Evolutionary conservation across 64 coral and sea anemone genomes (phyloP).

Genomic region (Catalaphyllia jardinei): DNA sequence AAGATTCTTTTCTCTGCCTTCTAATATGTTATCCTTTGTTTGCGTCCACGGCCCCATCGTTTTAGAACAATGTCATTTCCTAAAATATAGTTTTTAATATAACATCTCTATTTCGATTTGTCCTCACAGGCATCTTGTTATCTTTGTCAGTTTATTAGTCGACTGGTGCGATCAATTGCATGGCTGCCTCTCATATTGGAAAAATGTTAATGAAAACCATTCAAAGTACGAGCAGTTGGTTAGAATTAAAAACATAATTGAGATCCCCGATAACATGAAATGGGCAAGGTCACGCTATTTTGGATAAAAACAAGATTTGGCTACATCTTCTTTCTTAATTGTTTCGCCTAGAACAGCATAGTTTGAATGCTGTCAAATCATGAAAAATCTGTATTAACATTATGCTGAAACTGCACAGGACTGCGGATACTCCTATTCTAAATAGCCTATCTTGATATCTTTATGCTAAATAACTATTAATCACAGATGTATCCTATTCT

Average conservation of each 20-base stretch:
- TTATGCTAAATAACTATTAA: too few species aligned
- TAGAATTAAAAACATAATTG: background rate
- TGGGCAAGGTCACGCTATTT: background rate
- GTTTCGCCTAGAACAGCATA: too few species aligned
- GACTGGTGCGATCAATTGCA: background rate
- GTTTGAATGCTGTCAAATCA: too few species aligned
- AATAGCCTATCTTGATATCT: too few species aligned
- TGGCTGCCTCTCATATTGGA: background rate
- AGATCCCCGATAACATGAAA: background rate
- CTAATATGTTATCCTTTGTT: background rate
- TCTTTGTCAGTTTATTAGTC: background rate
- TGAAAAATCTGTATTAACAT: too few species aligned
- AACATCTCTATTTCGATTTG: background rate
- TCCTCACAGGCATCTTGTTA: background rate
- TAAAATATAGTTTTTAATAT: background rate
- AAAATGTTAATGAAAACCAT: background rate
- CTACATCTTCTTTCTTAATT: too few species aligned
- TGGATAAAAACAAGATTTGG: background rate
- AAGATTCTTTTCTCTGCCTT: background rate
- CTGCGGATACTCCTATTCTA: too few species aligned
- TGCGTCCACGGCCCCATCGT: background rate
- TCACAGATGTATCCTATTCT: too few species aligned
- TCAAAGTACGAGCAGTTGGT: background rate
- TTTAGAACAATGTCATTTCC: slow-evolving; percentile 12
- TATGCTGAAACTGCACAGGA: too few species aligned